phyloP scores from a whole-genome alignment of 2,888 invertebrate genomes.

The Anthophora plumipes region DNA sequence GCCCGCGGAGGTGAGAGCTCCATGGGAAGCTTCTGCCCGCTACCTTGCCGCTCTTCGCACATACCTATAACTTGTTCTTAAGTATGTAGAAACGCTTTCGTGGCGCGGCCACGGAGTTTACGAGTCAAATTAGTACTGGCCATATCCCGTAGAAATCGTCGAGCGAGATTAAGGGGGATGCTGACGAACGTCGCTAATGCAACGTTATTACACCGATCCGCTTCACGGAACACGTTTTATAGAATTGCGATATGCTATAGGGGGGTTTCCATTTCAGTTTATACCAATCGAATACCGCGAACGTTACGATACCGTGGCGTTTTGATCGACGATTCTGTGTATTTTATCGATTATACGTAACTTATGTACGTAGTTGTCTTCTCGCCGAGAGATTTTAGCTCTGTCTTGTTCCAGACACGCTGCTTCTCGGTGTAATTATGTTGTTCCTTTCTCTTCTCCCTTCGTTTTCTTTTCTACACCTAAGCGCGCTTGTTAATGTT shows the following conservation, averaged over 20 bases:
- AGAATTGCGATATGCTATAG: not conserved
- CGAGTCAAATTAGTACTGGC: conserved; percentile 37
- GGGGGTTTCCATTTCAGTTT: no score
- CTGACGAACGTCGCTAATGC: conserved; percentile 29
- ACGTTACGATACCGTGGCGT: no score
- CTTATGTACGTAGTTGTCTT: no score
- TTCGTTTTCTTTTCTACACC: no score
- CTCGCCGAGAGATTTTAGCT: no score
- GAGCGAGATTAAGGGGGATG: conserved; percentile 37
- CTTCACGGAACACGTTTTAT: not conserved
- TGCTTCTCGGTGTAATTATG: no score
- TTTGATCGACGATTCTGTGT: no score
- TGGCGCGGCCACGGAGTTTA: conserved; percentile 25
- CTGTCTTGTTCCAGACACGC: no score
- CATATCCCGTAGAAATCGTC: conserved; percentile 40
- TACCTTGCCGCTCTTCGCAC: conserved; percentile 69
- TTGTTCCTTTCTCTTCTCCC: no score
- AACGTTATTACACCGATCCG: conserved; percentile 27
- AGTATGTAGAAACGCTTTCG: conserved; percentile 67
- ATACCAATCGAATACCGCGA: no score
- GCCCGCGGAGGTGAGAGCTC: conserved; percentile 84
- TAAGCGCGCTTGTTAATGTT: no score
- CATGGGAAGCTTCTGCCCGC: conserved; percentile 84
- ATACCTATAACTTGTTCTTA: conserved; percentile 75
- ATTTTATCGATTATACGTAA: no score